Evolutionary conservation across 2,113 vertebrate species (phyloP).

Genomic region (Macquaria ambigua): DNA sequence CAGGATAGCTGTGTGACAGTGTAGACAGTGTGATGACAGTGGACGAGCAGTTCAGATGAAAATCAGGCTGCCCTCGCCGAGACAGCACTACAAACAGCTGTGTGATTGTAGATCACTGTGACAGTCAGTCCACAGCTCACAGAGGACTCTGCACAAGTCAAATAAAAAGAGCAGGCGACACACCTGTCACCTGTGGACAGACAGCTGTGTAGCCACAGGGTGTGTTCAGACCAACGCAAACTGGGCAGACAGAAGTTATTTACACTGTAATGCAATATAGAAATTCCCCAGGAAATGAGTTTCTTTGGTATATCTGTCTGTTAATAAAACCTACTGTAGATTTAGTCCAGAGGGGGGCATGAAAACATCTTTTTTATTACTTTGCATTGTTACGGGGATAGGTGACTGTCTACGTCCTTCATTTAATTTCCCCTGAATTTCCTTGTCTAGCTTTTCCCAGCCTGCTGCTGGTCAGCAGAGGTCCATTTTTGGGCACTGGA

Average conservation of each 20-base stretch:
- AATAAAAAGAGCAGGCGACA: slow-evolving; percentile 28
- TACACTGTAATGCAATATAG: not conserved
- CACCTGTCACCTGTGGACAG: slow-evolving; percentile 46
- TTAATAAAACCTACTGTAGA: slow-evolving; percentile 39
- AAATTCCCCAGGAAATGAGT: slow-evolving; percentile 66
- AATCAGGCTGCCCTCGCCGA: not conserved
- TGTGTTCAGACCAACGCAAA: slow-evolving; percentile 29
- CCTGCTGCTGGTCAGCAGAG: slow-evolving; percentile 4
- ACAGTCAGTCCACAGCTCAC: not conserved
- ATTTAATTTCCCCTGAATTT: slow-evolving; percentile 46
- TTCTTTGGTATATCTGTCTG: slow-evolving; percentile 32
- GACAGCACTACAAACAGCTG: not conserved
- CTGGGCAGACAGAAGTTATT: slow-evolving; percentile 11
- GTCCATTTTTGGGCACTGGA: slow-evolving; percentile 66
- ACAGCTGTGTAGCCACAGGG: slow-evolving; percentile 32
- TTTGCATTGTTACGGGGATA: slow-evolving; percentile 13
- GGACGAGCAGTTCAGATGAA: slow-evolving; percentile 3
- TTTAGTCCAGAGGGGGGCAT: slow-evolving; percentile 11
- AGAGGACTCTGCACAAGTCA: not conserved
- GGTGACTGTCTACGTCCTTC: not conserved
- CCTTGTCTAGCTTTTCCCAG: slow-evolving; percentile 36
- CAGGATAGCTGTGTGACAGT: not conserved
- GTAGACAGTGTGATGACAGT: slow-evolving; percentile 7
- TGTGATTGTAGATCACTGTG: slow-evolving; percentile 5
- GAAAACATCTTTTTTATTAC: slow-evolving; percentile 26